Percentiles rank a stretch among this genome's conserved stretches.
These are phyloP conservation scores for Neolamprologus longior DNA, from an alignment of 2,113 vertebrate genomes.

Conservation along the genomic window DNA sequence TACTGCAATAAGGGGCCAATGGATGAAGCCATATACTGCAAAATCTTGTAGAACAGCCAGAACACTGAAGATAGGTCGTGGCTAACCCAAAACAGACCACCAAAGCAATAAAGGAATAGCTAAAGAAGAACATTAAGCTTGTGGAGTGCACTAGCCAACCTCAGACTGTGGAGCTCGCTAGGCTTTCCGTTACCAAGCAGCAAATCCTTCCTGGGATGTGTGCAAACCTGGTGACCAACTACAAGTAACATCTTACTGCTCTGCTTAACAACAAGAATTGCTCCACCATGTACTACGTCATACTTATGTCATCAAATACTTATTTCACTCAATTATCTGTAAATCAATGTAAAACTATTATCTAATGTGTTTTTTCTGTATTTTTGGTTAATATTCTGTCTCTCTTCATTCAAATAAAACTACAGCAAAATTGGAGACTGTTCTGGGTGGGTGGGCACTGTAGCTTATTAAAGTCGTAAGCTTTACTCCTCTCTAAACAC, in stretches of 20 bases:
- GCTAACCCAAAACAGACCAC: not conserved
- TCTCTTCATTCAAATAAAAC: not conserved
- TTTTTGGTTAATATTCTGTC: not conserved
- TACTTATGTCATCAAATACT: not conserved
- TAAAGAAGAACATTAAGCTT: not conserved
- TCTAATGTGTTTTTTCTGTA: not conserved
- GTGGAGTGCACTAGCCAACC: not conserved
- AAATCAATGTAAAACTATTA: not conserved
- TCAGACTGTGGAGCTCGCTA: not conserved
- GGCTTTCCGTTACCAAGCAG: not conserved
- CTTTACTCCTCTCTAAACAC: not conserved
- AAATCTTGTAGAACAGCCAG: not conserved
- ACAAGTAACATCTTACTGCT: not conserved
- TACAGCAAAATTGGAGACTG: not conserved
- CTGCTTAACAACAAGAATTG: not conserved
- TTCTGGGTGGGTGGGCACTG: not conserved
- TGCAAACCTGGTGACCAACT: not conserved
- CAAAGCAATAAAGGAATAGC: not conserved
- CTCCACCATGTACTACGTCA: not conserved
- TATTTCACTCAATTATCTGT: not conserved
- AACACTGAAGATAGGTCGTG: not conserved
- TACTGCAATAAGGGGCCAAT: not conserved
- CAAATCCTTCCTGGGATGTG: not conserved
- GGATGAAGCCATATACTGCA: not conserved
- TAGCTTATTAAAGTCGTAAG: not conserved